Conservation (phyloP, 2,888 invertebrate genomes). For the Lasius fuliginosus region DNA sequence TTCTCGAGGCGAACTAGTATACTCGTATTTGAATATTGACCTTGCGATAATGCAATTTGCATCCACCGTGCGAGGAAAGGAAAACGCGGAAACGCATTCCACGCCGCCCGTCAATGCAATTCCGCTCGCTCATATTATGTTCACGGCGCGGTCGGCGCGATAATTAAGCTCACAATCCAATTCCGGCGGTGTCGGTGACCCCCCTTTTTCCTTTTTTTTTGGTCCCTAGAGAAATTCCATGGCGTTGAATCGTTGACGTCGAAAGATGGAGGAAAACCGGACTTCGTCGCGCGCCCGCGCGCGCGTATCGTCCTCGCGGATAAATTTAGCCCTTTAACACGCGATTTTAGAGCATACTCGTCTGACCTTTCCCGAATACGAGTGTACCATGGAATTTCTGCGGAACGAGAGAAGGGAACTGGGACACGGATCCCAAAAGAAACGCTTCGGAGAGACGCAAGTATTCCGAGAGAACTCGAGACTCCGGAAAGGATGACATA, state of each 20-base stretch:
- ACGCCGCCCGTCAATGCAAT: conserved; percentile 4
- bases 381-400: conserved; percentile 19
- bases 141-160: background rate
- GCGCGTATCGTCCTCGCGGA: conserved; percentile 44
- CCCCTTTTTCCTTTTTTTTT: background rate
- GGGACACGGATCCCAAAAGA: background rate
- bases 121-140: conserved; percentile 31
- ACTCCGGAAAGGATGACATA: background rate
- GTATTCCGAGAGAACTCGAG: conserved; percentile 32
- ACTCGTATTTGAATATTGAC: background rate
- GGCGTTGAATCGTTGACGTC: conserved; percentile 23
- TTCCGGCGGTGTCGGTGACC: conserved; percentile 14
- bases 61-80: background rate
- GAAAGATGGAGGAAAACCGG: background rate
- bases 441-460: conserved; percentile 31
- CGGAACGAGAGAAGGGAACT: background rate
- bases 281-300: background rate
- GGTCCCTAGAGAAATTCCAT: background rate
- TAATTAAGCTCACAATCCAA: conserved; percentile 19
- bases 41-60: conserved; percentile 29
- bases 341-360: conserved; percentile 40
- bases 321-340: conserved; percentile 51
- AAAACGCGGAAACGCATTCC: conserved; percentile 44
- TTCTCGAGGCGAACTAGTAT: conserved; percentile 9
- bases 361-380: conserved; percentile 50